These are phyloP conservation scores for Parazoanthus atlanticus DNA, from an alignment of 92 coral and sea anemone genomes.

Conservation along the genomic window DNA sequence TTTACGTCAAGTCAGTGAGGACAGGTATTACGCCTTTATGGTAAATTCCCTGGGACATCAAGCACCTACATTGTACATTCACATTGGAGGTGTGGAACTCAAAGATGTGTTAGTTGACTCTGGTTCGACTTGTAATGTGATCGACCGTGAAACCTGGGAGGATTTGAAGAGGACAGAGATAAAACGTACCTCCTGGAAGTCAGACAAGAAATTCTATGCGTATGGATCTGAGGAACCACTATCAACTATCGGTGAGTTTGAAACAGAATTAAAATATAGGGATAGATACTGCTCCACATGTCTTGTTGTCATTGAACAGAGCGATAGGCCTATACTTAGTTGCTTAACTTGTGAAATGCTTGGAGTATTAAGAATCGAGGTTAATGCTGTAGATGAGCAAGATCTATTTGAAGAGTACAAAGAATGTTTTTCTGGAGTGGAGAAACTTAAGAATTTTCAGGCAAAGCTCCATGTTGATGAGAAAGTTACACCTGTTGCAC, in stretches of 20 bases:
- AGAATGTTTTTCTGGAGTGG: constrained; percentile 34
- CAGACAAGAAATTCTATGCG: constrained; percentile 28
- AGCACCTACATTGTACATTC: constrained; percentile 19
- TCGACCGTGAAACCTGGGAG: constrained; percentile 41
- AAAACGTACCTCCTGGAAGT: constrained; percentile 30
- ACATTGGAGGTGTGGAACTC: constrained; percentile 41
- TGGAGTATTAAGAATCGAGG: constrained; percentile 20
- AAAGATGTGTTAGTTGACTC: constrained; percentile 42
- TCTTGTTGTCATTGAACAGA: constrained; percentile 44
- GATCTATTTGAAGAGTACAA: constrained; percentile 11
- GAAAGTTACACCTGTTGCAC: constrained; percentile 25
- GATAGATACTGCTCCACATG: constrained; percentile 18
- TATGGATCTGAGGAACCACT: constrained; percentile 33
- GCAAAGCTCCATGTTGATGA: constrained; percentile 41
- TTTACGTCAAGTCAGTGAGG: constrained; percentile 38
- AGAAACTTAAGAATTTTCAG: constrained; percentile 37
- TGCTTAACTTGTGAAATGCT: constrained; percentile 37
- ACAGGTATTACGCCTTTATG: constrained; percentile 30
- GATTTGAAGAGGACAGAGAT: constrained; percentile 24
- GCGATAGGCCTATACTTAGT: constrained; percentile 35
- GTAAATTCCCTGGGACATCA: no score
- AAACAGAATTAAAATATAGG: constrained; percentile 35
- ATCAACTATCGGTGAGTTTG: constrained; percentile 48
- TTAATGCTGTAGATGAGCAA: constrained; percentile 16
- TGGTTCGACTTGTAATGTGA: no score